Evolutionary conservation across 1,140 invertebrate species (phyloP).

Genomic region (Achatina immaculata): DNA sequence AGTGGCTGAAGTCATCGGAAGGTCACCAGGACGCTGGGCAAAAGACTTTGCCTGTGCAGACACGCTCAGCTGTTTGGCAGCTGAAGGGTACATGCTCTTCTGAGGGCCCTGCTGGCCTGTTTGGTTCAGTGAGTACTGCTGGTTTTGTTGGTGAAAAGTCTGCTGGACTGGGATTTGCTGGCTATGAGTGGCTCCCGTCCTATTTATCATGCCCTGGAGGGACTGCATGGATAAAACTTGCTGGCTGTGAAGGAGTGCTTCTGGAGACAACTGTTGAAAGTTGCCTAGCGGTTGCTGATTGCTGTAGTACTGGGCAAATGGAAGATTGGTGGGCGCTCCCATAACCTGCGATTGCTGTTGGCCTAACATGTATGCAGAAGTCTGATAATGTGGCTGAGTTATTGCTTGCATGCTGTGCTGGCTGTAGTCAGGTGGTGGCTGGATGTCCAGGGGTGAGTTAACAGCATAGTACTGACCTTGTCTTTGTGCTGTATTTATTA

Average conservation of each 20-base stretch:
- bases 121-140: neutral
- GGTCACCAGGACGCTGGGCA: constrained; percentile 18
- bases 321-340: neutral
- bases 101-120: neutral
- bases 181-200: neutral
- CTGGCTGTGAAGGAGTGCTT: neutral
- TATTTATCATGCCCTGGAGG: neutral
- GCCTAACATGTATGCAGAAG: neutral
- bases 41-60: neutral
- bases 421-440: neutral
- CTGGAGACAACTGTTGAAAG: neutral
- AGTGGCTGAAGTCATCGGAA: constrained; percentile 1
- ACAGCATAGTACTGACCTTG: neutral
- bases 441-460: neutral
- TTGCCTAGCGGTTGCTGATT: neutral
- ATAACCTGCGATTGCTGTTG: neutral
- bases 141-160: neutral
- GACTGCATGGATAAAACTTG: neutral
- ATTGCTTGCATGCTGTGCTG: neutral
- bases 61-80: neutral
- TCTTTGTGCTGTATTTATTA: neutral
- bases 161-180: neutral
- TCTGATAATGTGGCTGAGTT: neutral
- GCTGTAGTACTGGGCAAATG: constrained; percentile 4
- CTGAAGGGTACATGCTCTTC: neutral